Evolutionary conservation across 2,113 vertebrate genomes (phyloP).

Genomic region (Oncorhynchus keta): DNA sequence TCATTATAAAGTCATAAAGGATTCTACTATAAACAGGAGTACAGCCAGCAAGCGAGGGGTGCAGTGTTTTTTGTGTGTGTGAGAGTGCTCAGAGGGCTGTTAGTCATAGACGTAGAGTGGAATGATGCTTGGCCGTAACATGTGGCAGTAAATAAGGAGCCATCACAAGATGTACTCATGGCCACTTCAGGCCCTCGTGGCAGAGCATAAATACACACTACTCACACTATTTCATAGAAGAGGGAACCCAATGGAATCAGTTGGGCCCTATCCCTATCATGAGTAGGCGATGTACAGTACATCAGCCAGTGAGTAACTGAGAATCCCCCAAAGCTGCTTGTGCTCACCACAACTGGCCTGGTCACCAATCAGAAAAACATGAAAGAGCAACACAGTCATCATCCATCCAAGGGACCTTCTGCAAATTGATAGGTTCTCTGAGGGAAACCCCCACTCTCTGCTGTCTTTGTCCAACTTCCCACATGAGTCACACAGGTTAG

Average conservation of each 20-base stretch:
- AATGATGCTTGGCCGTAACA: not conserved
- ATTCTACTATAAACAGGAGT: too few species aligned
- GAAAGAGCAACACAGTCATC: not conserved
- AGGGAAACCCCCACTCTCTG: not conserved
- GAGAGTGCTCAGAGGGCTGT: not conserved
- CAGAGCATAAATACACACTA: not conserved
- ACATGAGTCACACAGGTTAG: too few species aligned
- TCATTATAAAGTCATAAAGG: too few species aligned
- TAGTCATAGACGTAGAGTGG: not conserved
- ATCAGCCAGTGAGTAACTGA: not conserved
- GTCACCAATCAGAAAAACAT: not conserved
- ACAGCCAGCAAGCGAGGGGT: too few species aligned
- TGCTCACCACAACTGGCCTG: not conserved
- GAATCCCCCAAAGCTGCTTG: not conserved
- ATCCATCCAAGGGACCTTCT: not conserved
- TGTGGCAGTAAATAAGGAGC: not conserved
- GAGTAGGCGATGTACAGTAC: not conserved
- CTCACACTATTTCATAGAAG: not conserved
- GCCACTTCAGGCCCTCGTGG: not conserved
- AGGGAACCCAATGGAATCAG: not conserved
- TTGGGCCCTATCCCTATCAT: too few species aligned
- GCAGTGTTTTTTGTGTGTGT: not conserved
- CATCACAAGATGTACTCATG: not conserved
- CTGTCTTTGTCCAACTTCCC: too few species aligned
- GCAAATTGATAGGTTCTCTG: not conserved